A percentile compares a stretch with the other conserved stretches of the same genome.
Evolutionary conservation across 1,140 invertebrate species (phyloP).

Genomic region (Halesus radiatus): DNA sequence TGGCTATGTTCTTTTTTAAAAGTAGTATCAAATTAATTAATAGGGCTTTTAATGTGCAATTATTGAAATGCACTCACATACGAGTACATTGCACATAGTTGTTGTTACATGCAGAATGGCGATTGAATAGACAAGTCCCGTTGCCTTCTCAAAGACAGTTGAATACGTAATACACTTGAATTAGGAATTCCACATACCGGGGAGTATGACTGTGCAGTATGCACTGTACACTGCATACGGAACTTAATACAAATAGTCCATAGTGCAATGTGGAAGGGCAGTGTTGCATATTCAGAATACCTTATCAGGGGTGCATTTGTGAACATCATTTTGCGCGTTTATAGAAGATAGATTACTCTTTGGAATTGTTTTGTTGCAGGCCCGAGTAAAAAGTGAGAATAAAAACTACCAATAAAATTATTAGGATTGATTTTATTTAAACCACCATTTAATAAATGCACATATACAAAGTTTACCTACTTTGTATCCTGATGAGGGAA

Average conservation of each 20-base stretch:
- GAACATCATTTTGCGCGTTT: conserved; percentile 5
- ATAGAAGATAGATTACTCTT: not conserved
- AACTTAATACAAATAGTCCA: conserved; percentile 16
- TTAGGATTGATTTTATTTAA: too few relatives aligned
- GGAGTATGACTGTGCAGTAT: not conserved
- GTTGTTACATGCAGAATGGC: not conserved
- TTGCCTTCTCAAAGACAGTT: conserved; percentile 38
- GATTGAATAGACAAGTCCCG: conserved; percentile 21
- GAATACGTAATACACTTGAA: conserved; percentile 55
- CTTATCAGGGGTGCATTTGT: conserved; percentile 5
- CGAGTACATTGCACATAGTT: not conserved
- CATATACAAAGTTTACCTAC: too few relatives aligned
- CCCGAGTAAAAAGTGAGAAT: too few relatives aligned
- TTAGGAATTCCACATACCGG: conserved; percentile 49
- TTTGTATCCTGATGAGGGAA: too few relatives aligned
- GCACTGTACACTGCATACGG: not conserved
- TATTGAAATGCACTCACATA: not conserved
- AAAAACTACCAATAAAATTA: too few relatives aligned
- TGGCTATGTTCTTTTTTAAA: too few relatives aligned
- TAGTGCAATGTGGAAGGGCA: not conserved
- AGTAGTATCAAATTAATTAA: too few relatives aligned
- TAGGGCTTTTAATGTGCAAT: not conserved
- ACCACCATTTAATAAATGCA: too few relatives aligned
- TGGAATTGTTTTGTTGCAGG: not conserved
- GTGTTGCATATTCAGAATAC: not conserved